Evolutionary conservation across 2,888 invertebrate genomes (phyloP), one percentile per base, ranked within the genome.

Genomic region (Alentia gelatinosa): DNA sequence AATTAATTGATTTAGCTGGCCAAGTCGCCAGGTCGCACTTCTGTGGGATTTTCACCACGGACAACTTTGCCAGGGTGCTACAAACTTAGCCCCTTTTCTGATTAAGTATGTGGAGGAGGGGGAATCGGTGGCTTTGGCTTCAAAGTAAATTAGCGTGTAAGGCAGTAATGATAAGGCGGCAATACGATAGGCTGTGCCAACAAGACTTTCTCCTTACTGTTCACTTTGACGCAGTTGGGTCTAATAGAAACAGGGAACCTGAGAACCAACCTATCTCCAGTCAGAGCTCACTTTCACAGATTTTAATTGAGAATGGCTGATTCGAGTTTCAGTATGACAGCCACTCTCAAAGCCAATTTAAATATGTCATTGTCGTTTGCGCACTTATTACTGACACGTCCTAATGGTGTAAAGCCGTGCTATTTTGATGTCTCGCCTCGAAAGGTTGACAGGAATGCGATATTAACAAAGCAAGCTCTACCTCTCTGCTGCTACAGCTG

Each of bases 1-100:
- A 83, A 83, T 83, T 83, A 83, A 83, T 83, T 83, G 83, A 39
- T 83, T 83, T 83, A 83, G 83, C 19, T 56, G 68, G 40, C 37
- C 83, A 40, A 83, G 39, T 35, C 23, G 83, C 35, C 3, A 39
- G 39, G 83, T 40, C 83, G 23, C 19, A 3, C 83, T 83, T 39
- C n/a, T 3, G 33, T 30, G 23, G 56, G 5, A n/a, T 56, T 56
- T 12, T 56, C 56, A 19, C 12, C 56, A n/a, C 5, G n/a, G 56
- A 12, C 19, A 56, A 56, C 12, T 56, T 56, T 56, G 23, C 56
- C 56, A 56, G n/a, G 3, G 1, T n/a, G 56, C 56, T 19, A 12
- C 56, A 56, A 56, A 56, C 3, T 56, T 47, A 19, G 56, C 23
- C 19, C 23, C 5, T 3, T 56, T 56, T 56, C 56, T 56, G 56